These are phyloP conservation scores for Bombus difficillimus DNA, from an alignment of 1,140 invertebrate species.

Conservation along the genomic window DNA sequence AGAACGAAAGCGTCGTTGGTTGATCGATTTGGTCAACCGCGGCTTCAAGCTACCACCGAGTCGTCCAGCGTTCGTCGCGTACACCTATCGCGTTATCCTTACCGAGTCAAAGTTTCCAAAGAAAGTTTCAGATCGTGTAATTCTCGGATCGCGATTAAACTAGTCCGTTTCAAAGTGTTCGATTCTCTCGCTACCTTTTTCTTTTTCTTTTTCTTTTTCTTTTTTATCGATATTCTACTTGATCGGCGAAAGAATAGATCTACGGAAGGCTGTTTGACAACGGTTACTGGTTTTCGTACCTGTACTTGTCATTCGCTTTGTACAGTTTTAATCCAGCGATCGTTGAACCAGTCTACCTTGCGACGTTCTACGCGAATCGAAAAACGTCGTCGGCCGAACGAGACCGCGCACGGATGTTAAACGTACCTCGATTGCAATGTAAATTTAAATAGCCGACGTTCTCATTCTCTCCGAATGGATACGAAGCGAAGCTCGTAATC, in stretches of 20 bases:
- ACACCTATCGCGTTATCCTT: neutral
- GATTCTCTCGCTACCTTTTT: too few relatives aligned
- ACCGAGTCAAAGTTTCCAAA: too few relatives aligned
- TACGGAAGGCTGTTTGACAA: neutral
- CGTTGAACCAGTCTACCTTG: conserved; percentile 10
- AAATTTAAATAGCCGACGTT: neutral
- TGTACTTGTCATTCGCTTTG: neutral
- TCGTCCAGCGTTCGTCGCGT: neutral
- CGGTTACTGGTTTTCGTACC: neutral
- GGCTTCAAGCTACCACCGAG: neutral
- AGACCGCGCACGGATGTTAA: neutral
- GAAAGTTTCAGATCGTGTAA: neutral
- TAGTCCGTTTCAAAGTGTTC: neutral
- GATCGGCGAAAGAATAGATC: neutral
- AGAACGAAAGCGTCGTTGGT: neutral
- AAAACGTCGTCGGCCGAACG: neutral
- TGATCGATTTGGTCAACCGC: neutral
- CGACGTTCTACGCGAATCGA: neutral
- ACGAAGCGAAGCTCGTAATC: neutral
- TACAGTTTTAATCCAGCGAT: neutral
- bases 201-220: neutral
- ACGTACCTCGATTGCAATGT: neutral
- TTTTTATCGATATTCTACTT: neutral
- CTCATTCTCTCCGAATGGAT: too few relatives aligned
- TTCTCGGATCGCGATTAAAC: neutral